phyloP scores from a whole-genome alignment of 2,888 invertebrate species.

The Serripes groenlandicus region DNA sequence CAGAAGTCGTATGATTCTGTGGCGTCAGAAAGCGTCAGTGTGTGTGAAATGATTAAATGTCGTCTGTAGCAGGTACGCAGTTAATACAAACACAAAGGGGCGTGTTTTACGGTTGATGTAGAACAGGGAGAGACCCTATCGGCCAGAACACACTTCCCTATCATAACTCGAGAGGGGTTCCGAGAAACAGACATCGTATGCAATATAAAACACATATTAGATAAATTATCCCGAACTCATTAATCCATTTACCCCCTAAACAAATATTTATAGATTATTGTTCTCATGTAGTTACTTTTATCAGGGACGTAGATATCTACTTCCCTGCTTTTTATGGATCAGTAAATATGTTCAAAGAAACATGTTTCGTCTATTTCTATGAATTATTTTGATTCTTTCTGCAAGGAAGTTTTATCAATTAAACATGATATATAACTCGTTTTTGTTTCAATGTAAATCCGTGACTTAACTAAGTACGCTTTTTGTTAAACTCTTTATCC shows the following conservation, averaged over 20 bases:
- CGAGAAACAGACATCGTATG: constrained; percentile 2
- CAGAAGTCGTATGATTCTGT: neutral
- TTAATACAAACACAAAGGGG: neutral
- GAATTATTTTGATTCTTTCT: too few relatives aligned
- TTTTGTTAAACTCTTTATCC: too few relatives aligned
- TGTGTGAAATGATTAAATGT: neutral
- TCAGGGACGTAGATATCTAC: too few relatives aligned
- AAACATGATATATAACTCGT: too few relatives aligned
- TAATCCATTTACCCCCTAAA: constrained; percentile 6
- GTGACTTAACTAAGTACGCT: too few relatives aligned
- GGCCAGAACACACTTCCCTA: neutral
- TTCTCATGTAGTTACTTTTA: too few relatives aligned
- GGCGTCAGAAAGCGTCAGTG: neutral
- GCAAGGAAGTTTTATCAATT: too few relatives aligned
- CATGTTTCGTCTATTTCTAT: too few relatives aligned
- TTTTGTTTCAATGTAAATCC: too few relatives aligned
- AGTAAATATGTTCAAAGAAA: too few relatives aligned
- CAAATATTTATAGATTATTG: too few relatives aligned
- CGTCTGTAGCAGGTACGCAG: neutral
- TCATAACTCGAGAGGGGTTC: neutral
- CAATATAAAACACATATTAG: constrained; percentile 24
- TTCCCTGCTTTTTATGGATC: too few relatives aligned
- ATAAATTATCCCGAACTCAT: constrained; percentile 5
- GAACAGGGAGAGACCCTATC: neutral
- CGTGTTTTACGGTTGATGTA: neutral